Base-by-base conservation (phyloP, 2,797 vertebrate genomes). In the Hapalemur alaotrensis region DNA sequence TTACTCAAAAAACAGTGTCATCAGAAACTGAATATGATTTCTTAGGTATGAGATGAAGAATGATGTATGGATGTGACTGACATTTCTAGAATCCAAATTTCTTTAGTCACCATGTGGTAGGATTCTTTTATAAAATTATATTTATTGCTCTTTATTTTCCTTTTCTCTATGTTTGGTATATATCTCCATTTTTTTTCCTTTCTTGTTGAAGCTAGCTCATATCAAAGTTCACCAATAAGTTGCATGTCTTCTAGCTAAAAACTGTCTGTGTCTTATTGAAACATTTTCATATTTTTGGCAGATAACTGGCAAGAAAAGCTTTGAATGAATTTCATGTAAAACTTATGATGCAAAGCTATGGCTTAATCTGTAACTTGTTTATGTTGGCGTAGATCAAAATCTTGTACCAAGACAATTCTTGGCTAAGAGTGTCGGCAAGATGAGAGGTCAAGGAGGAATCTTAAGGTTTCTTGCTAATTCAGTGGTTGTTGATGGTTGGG, bases 261-360 rank as follows among this genome's bases (percentile, higher is more conserved):
- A 43, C 11, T 94, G 75, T 67, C n/a, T 54, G 9, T 96, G 87
- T 32, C 18, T 79, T 86, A 86, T 61, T 79, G 72, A 90, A 59
- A 65, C n/a, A 92, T 69, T 84, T 94, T 95, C 89, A 83, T 85
- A 70, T 75, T 28, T 94, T 94, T 85, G 85, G 65, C 90, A 69
- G 52, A 65, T 90, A 92, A 73, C 41, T 88, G 76, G 28, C 57
- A 96, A 92, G 54, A 65, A 17, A 78, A 65, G 12, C 75, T 94
- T 90, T 72, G 41, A 69, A 82, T 73, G 67, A 93, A 92, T 72
- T 35, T 82, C 73, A 48, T 78, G 67, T 32, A 92, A 86, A 89
- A 84, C 46, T 54, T 95, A 5, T 57, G 43, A 52, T 54, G n/a
- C 50, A 48, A 78, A 85, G 18, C 59, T 75, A 28, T 65, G 78